phyloP scores from a whole-genome alignment of 2,888 invertebrate species.

The Hyppa rectilinea region DNA sequence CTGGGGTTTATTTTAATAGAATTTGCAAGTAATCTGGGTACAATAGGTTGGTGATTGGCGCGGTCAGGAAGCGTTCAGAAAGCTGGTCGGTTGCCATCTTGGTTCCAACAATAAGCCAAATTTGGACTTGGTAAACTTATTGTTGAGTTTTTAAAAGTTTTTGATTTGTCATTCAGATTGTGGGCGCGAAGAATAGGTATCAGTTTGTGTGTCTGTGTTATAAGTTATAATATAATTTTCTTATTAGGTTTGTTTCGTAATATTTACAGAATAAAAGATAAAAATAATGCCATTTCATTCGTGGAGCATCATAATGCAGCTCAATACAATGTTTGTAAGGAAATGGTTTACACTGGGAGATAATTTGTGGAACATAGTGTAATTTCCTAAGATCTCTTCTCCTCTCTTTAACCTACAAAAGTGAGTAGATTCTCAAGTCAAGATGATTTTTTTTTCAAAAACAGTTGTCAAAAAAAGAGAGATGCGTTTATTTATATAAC shows the following conservation, averaged over 20 bases:
- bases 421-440: neutral
- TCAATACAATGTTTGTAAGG: too few relatives aligned
- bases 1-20: constrained; percentile 70
- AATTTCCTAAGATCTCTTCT: neutral
- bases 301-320: neutral
- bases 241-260: constrained; percentile 28
- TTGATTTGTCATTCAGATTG: constrained; percentile 72
- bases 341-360: neutral
- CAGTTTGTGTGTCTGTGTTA: constrained; percentile 32
- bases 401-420: neutral
- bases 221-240: constrained; percentile 10
- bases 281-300: constrained; percentile 16
- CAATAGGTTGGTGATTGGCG: constrained; percentile 83
- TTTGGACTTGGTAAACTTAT: constrained; percentile 68
- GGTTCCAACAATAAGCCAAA: constrained; percentile 76
- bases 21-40: constrained; percentile 86
- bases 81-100: constrained; percentile 66
- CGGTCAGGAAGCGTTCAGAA: constrained; percentile 68
- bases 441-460: neutral
- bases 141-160: constrained; percentile 67
- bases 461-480: neutral
- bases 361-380: neutral
- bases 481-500: too few relatives aligned
- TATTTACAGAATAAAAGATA: constrained; percentile 7
- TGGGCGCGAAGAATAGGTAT: constrained; percentile 36